Evolutionary conservation across 2,888 invertebrate species (phyloP).

Genomic region (Deroplatys truncata): DNA sequence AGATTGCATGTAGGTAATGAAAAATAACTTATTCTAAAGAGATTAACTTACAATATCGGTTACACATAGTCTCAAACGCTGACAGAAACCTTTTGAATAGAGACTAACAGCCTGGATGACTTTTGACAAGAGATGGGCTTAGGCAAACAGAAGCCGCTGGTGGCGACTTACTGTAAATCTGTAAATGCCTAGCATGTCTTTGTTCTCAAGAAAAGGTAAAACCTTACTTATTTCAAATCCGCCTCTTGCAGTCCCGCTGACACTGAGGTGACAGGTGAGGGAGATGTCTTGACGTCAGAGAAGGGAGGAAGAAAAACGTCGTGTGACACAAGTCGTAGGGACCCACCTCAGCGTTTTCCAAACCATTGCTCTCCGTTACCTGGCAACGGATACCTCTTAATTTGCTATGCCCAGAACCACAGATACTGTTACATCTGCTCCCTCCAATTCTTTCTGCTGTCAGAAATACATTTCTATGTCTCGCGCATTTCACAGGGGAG

Average conservation of each 20-base stretch:
- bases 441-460: background rate
- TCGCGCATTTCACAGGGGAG: no score
- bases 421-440: background rate
- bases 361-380: background rate
- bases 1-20: no score
- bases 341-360: background rate
- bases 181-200: background rate
- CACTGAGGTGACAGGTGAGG: background rate
- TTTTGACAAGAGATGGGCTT: no score
- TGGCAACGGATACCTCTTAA: background rate
- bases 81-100: no score
- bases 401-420: background rate
- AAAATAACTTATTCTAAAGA: no score
- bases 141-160: background rate
- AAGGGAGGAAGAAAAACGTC: background rate
- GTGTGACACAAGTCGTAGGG: no score
- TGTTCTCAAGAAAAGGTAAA: background rate
- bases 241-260: background rate
- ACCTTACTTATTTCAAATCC: background rate
- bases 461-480: background rate
- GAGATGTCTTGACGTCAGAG: background rate
- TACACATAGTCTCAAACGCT: no score
- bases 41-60: no score
- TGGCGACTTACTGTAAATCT: background rate
- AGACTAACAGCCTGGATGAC: no score